Evolutionary conservation across 2,797 vertebrate species (phyloP), one percentile per base, ranked within the genome.

Genomic region (Macropodus opercularis): DNA sequence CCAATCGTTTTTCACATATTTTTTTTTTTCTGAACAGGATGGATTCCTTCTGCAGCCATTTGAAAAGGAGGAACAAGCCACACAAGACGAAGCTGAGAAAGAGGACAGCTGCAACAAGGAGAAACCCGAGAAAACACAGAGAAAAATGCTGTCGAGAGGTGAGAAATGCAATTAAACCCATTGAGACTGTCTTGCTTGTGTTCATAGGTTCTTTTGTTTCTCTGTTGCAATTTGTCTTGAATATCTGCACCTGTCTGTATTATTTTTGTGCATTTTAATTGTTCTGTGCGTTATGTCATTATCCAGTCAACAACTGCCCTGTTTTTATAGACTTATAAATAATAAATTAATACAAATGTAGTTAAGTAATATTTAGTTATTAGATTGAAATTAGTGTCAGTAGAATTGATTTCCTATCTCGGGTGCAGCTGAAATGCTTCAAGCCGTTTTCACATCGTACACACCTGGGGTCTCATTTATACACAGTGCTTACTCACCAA

Each of bases 111-210:
- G 62, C 24, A 57, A 88, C 72, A 88, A 88, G 65, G 86, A 89
- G 42, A 88, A 88, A 73, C 69, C 77, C 0, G 88, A 89, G 63
- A 89, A 88, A 46, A 69, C 60, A 0, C 64, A 8, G 9, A 78
- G 72, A 8, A 90, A 87, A 66, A 82, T 84, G 81, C 76, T 90
- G 46, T 90, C 87, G 0, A 79, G 89, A 88, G 89, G 89, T 90
- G 71, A 86, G 70, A 35, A 17, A 39, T 13, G 19, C 23, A 31
- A 21, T 24, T 12, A 29, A 60, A 56, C 24, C 15, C 5, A 2
- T 11, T n/a, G 35, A 17, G 35, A 35, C 14, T 2, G 15, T 14
- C 17, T 39, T 7, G 1, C 18, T 50, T 44, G 1, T 8, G 7
- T 24, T 11, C 6, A 0, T 13, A 1, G 3, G 0, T 5, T 5